Evolutionary conservation across 2,797 vertebrate species (phyloP), one percentile per base, ranked within the genome.

Genomic region (Florisuga fusca): DNA sequence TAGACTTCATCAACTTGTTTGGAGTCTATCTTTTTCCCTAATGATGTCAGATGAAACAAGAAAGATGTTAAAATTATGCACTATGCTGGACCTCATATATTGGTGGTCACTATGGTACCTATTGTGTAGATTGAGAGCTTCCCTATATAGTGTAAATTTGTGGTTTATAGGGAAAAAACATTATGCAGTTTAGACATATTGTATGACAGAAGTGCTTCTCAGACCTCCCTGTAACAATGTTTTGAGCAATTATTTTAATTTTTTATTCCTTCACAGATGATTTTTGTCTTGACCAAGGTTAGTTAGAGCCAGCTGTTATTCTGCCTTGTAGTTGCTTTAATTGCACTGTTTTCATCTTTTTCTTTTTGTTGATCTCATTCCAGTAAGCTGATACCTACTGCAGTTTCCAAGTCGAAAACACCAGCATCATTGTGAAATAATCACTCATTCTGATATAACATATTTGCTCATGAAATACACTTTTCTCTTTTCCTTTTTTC

Each of bases 401-500:
- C 10, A 80, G 33, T 77, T 87, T 87, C 36, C n/a, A 38, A 80
- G 41, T 51, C 33, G 74, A 89, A 95, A 87, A 10, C 12, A 55
- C 50, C 41, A 80, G 4, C 50, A 62, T 31, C 13, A 38, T 31
- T 46, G 27, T 61, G 15, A 94, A 87, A 75, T 84, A 76, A 55
- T 73, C 13, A 55, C 12, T 76, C 15, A 55, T 67, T 84, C 45
- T 59, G 68, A 83, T 89, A 83, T 41, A 76, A 46, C 11, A 1
- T 46, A 27, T 53, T 93, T 90, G 6, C 7, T 85, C 85, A 57
- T 76, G 58, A 92, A 91, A 80, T 53, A 23, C 8, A 3, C 62
- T 74, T 75, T 84, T 68, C 15, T 62, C 7, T 76, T 89, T 80
- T 87, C 26, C 7, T 91, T 85, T 85, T 78, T 51, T 79, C 18